phyloP scores from a whole-genome alignment of 1,140 invertebrate genomes.

The Homalodisca vitripennis region DNA sequence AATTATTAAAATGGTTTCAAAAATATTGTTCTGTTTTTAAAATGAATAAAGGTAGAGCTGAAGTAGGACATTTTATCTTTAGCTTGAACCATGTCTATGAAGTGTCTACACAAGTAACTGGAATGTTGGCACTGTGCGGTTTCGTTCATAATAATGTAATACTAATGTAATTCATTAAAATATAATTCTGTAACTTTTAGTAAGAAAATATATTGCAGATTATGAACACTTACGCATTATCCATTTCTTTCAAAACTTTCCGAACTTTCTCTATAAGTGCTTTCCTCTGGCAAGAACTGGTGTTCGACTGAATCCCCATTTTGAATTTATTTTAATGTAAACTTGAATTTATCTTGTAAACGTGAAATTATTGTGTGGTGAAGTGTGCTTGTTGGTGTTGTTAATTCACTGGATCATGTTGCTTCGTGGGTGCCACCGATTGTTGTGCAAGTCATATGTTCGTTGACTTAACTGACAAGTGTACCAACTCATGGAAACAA shows the following conservation, averaged over 20 bases:
- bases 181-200: not conserved
- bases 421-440: too few species aligned
- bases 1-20: too few species aligned
- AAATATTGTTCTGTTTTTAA: too few species aligned
- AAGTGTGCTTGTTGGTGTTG: not conserved
- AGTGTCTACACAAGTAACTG: not conserved
- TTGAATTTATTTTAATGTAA: not conserved
- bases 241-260: not conserved
- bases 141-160: not conserved
- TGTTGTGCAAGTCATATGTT: too few species aligned
- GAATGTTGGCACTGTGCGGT: not conserved
- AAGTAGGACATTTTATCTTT: too few species aligned
- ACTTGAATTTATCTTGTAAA: slow-evolving; percentile 11
- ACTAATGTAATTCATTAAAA: not conserved
- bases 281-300: not conserved
- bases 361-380: not conserved
- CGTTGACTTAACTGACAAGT: too few species aligned
- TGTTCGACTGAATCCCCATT: slow-evolving; percentile 3
- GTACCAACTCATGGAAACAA: too few species aligned
- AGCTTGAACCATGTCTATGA: not conserved
- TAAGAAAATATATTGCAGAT: not conserved
- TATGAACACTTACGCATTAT: slow-evolving; percentile 4
- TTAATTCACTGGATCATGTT: too few species aligned
- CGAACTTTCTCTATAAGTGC: not conserved
- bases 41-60: too few species aligned